Evolutionary conservation across 2,797 vertebrate species (phyloP).

Genomic region (Melanotaenia parkinsoni): DNA sequence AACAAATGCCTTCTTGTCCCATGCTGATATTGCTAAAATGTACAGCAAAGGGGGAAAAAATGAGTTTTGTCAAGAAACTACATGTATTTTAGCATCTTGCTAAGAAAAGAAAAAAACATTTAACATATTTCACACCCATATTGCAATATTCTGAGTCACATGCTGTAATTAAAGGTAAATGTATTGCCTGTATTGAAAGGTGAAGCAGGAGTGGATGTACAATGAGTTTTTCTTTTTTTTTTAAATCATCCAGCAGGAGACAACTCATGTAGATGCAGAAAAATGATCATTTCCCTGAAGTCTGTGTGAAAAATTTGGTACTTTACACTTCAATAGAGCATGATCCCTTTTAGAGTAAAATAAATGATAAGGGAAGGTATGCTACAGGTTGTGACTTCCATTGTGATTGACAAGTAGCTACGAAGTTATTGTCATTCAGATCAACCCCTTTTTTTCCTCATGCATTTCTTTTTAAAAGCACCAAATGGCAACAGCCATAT

Average conservation of each 20-base stretch:
- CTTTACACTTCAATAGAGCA: background rate
- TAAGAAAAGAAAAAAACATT: background rate
- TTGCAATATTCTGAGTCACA: background rate
- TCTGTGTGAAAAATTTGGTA: background rate
- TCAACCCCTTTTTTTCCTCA: background rate
- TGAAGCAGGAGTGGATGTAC: no score
- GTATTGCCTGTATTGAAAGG: background rate
- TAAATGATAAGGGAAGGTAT: background rate
- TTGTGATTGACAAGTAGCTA: background rate
- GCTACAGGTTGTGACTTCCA: background rate
- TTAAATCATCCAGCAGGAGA: no score
- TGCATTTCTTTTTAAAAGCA: background rate
- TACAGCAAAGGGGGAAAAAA: constrained; percentile 25
- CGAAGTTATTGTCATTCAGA: background rate
- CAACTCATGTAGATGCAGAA: background rate
- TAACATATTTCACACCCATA: background rate
- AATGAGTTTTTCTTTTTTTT: background rate
- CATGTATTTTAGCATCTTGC: constrained; percentile 36
- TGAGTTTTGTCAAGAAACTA: constrained; percentile 50
- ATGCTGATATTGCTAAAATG: constrained; percentile 44
- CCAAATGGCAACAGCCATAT: background rate
- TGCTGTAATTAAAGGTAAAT: background rate
- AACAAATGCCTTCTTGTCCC: constrained; percentile 65
- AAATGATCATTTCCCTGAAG: background rate
- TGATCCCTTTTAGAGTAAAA: background rate